Evolutionary conservation across 2,113 vertebrate genomes (phyloP).

Genomic region (Speoplatyrhinus poulsoni): DNA sequence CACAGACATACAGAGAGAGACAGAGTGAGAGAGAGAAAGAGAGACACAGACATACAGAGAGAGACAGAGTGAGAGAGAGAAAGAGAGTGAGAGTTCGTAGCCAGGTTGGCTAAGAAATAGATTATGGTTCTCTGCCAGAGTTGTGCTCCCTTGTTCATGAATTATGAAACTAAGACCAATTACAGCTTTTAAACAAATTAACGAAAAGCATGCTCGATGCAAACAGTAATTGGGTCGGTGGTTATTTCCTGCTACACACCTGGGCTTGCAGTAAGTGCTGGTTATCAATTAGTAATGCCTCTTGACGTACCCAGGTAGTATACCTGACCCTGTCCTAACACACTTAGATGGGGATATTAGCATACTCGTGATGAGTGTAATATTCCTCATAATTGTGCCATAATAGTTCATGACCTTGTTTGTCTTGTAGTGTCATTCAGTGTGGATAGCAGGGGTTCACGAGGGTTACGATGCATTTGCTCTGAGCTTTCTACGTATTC

Average conservation of each 20-base stretch:
- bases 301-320: slow-evolving; percentile 50
- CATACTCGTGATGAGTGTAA: slow-evolving; percentile 63
- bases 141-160: slow-evolving; percentile 68
- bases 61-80: too few species aligned
- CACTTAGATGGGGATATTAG: slow-evolving; percentile 57
- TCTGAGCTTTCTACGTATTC: not conserved
- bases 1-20: too few species aligned
- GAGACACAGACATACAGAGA: too few species aligned
- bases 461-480: not conserved
- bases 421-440: slow-evolving; percentile 2
- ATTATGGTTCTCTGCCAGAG: slow-evolving; percentile 70
- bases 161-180: slow-evolving; percentile 78
- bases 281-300: slow-evolving; percentile 75
- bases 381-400: slow-evolving; percentile 47
- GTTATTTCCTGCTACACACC: slow-evolving; percentile 76
- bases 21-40: too few species aligned
- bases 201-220: slow-evolving; percentile 70
- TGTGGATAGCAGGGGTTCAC: slow-evolving; percentile 1
- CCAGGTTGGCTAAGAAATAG: slow-evolving; percentile 70
- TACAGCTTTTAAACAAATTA: slow-evolving; percentile 79
- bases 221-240: slow-evolving; percentile 76
- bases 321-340: slow-evolving; percentile 48
- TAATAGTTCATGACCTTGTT: slow-evolving; percentile 14
- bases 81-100: too few species aligned
- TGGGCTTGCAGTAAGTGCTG: slow-evolving; percentile 69